Evolutionary conservation across 2,113 vertebrate species (phyloP), one percentile per base, ranked within the genome.

Genomic region (Mandrillus leucophaeus): DNA sequence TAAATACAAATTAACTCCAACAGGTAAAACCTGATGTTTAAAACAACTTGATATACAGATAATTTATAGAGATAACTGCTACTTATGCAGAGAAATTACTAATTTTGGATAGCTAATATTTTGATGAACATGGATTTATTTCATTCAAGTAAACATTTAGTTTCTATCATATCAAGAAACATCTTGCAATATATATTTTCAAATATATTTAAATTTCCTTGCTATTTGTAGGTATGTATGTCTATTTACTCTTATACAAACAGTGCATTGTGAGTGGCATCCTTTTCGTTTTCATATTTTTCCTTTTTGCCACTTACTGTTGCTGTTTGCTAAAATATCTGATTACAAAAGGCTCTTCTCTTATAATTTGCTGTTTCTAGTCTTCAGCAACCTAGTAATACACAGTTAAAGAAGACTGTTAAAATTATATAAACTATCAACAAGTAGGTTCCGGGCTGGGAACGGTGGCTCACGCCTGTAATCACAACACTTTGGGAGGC

Each of bases 161-260:
- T 38, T 88, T 80, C 73, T 73, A 96, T 8, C 52, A 80, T 79
- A 89, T 85, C n/a, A 92, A 76, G 25, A 81, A 94, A 45, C 57
- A 61, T 22, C 32, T 93, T 43, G 38, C 30, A 76, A 57, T 55
- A 38, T 70, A 64, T 18, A 59, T 43, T 97, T 92, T 95, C 45
- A 97, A 95, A 70, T 66, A 78, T 5, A 73, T n/a, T 87, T 87
- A 48, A 82, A 96, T 82, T 93, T 88, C 16, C 40, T 72, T 64
- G 81, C 68, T 73, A 76, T 6, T 27, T 81, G n/a, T 14, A 40
- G 57, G 30, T 68, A 35, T 68, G 14, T 75, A 22, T 8, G 3
- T 45, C 50, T 82, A 38, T 64, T 66, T 57, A 81, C 35, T 25
- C 38, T 83, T 64, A n/a, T 4, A 85, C 6, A 75, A 52, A 45